A percentile compares a stretch with the other conserved stretches of the same genome.
Evolutionary conservation across 2,113 vertebrate species (phyloP).

Genomic region (Nipponia nippon): DNA sequence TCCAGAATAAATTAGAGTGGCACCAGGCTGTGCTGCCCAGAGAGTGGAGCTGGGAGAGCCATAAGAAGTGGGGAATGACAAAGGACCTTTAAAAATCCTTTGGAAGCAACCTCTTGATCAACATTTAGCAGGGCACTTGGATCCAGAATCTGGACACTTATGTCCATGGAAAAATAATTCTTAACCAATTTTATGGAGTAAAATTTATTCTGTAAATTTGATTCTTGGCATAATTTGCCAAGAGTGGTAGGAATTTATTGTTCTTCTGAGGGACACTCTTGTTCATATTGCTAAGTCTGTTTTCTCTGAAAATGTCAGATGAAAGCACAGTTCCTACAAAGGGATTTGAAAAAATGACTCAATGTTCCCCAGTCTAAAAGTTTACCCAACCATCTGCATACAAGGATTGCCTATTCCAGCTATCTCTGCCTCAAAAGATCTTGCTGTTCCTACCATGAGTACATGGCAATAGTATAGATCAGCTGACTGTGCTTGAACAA

Average conservation of each 20-base stretch:
- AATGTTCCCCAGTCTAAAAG: not conserved
- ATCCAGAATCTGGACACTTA: not conserved
- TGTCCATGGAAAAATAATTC: not conserved
- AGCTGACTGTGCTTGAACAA: not conserved
- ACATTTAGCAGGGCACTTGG: not conserved
- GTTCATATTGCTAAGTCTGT: not conserved
- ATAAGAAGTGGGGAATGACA: not conserved
- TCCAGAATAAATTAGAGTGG: not conserved
- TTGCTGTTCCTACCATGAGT: not conserved
- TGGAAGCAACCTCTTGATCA: not conserved
- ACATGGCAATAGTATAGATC: not conserved
- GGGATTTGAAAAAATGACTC: not conserved
- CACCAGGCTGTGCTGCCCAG: not conserved
- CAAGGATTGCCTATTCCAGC: not conserved
- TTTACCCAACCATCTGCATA: not conserved
- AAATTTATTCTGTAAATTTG: not conserved
- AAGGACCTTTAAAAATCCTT: not conserved
- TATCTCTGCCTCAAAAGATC: not conserved
- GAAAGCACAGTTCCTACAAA: not conserved
- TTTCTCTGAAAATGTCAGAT: not conserved
- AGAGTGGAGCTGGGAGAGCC: not conserved
- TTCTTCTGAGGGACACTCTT: not conserved
- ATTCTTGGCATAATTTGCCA: not conserved
- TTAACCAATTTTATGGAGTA: not conserved
- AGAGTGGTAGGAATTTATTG: not conserved